These are phyloP conservation scores for Petroica traversi DNA, from an alignment of 2,113 vertebrate species.

Conservation along the genomic window DNA sequence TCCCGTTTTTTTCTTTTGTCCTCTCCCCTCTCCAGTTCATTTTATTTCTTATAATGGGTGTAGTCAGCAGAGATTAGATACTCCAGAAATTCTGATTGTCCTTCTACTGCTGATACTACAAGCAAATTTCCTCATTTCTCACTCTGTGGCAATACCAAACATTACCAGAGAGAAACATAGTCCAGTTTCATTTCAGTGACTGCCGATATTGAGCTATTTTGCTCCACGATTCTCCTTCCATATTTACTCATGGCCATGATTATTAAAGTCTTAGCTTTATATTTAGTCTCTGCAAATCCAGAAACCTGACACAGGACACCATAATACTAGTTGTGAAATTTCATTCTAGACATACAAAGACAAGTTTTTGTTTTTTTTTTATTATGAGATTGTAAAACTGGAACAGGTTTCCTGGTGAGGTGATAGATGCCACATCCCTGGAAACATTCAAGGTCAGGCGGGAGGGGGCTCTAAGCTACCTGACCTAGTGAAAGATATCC, in stretches of 20 bases:
- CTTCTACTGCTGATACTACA: background rate
- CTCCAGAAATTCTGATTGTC: background rate
- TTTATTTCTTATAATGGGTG: background rate
- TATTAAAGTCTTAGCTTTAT: background rate
- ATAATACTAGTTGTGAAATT: background rate
- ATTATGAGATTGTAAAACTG: background rate
- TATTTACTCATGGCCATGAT: background rate
- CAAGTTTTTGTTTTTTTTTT: background rate
- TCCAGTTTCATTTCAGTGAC: background rate
- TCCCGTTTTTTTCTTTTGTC: background rate
- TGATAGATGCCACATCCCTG: background rate
- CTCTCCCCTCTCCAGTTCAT: background rate
- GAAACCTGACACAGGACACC: background rate
- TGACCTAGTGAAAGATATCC: background rate
- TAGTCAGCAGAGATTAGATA: background rate
- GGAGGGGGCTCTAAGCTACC: background rate
- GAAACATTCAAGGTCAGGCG: background rate
- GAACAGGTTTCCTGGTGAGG: background rate
- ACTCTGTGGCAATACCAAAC: background rate
- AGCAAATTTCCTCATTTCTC: background rate
- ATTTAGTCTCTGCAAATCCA: background rate
- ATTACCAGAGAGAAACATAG: background rate
- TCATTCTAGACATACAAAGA: background rate
- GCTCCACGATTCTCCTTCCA: rapidly evolving
- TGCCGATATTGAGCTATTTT: background rate